Percentiles rank a stretch among this genome's conserved stretches.
Conservation (phyloP, 1,140 invertebrate species). For the Teleogryllus occipitalis region DNA sequence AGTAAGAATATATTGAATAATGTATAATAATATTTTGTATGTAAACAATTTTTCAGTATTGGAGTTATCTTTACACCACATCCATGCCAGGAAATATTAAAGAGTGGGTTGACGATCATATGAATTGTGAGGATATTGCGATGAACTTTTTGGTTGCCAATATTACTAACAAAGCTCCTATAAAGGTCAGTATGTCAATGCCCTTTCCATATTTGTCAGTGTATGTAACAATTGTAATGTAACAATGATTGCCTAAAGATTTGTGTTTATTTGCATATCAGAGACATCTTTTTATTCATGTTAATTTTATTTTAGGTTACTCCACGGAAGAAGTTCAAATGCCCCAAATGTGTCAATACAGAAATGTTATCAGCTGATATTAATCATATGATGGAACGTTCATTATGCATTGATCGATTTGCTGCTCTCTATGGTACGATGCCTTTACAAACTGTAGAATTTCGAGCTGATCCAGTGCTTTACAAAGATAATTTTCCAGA, state of each 20-base stretch:
- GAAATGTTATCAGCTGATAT: slow-evolving; percentile 91
- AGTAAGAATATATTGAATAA: too few species aligned
- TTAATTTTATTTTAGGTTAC: slow-evolving; percentile 56
- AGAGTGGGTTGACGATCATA: slow-evolving; percentile 79
- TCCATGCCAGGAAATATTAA: slow-evolving; percentile 70
- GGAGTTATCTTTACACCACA: slow-evolving; percentile 82
- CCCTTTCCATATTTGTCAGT: too few species aligned
- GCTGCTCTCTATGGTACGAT: slow-evolving; percentile 74
- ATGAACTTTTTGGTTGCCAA: slow-evolving; percentile 92
- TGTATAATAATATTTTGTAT: background rate
- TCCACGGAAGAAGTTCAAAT: slow-evolving; percentile 96
- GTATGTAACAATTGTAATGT: too few species aligned
- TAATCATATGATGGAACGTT: slow-evolving; percentile 86
- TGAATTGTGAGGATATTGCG: slow-evolving; percentile 93
- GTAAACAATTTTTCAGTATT: slow-evolving; percentile 46
- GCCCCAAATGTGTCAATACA: slow-evolving; percentile 86
- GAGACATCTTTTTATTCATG: background rate
- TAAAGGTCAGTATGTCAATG: slow-evolving; percentile 56
- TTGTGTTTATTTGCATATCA: slow-evolving; percentile 16
- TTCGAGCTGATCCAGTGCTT: slow-evolving; percentile 88
- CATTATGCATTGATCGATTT: slow-evolving; percentile 86
- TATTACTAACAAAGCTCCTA: slow-evolving; percentile 84
- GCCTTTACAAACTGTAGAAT: slow-evolving; percentile 84
- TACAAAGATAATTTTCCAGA: slow-evolving; percentile 83
- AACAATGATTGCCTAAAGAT: slow-evolving; percentile 90